phyloP scores from a whole-genome alignment of 2,113 vertebrate species.

The Marmota flaviventris region DNA sequence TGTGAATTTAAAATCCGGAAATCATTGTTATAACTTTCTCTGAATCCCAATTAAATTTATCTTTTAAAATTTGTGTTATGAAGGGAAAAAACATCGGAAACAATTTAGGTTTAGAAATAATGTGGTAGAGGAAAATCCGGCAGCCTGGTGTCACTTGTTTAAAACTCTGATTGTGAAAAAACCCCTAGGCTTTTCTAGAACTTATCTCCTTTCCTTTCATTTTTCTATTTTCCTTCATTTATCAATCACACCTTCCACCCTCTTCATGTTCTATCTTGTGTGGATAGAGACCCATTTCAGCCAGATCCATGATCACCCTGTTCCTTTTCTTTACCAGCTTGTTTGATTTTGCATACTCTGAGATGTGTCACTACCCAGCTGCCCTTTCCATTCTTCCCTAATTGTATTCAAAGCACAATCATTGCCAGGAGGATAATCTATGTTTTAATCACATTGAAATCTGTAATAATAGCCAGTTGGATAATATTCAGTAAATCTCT shows the following conservation, averaged over 20 bases:
- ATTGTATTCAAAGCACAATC: background rate
- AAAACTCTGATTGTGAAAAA: background rate
- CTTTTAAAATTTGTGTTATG: background rate
- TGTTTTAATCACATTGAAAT: background rate
- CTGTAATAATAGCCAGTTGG: background rate
- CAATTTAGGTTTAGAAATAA: conserved; percentile 14
- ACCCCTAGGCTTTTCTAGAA: background rate
- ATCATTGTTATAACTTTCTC: background rate
- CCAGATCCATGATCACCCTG: background rate
- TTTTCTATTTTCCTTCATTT: background rate
- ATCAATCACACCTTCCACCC: background rate
- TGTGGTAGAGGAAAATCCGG: background rate
- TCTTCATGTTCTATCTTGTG: background rate
- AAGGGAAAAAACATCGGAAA: background rate
- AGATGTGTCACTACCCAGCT: background rate
- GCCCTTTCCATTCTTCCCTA: background rate
- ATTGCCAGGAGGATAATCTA: background rate
- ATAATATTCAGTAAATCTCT: background rate
- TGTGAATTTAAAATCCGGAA: conserved; percentile 21
- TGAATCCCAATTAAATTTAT: background rate
- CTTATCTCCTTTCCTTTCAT: background rate
- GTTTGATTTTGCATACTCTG: background rate
- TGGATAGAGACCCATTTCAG: background rate
- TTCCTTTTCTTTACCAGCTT: background rate
- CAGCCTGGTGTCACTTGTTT: background rate